These are phyloP conservation scores for Dermochelys coriacea DNA, from an alignment of 2,797 vertebrate species.

Conservation along the genomic window DNA sequence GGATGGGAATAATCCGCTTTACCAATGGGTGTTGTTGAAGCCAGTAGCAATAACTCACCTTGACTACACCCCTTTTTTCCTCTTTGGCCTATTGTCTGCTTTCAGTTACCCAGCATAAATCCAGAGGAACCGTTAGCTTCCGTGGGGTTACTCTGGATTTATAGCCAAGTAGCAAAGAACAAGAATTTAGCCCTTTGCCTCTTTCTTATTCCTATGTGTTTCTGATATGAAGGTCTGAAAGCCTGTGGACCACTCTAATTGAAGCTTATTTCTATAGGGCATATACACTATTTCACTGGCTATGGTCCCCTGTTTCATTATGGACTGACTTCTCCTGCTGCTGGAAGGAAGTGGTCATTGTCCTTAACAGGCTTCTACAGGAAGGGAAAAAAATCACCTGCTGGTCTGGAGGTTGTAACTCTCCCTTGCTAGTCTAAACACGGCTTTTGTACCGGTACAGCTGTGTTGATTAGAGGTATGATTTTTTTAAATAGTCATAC, in stretches of 20 bases:
- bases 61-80: background rate
- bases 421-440: background rate
- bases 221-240: background rate
- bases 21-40: background rate
- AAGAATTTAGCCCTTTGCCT: accelerated
- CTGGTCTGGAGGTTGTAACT: background rate
- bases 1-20: background rate
- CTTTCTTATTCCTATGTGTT: background rate
- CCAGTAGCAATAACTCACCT: accelerated
- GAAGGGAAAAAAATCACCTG: background rate
- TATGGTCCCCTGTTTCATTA: background rate
- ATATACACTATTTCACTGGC: background rate
- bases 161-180: background rate
- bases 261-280: background rate
- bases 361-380: background rate
- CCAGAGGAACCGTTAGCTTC: background rate
- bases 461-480: background rate
- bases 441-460: background rate
- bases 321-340: background rate
- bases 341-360: background rate
- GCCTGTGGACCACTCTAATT: background rate
- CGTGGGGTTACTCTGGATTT: background rate
- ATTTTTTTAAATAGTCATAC: background rate
- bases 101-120: background rate
- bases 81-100: background rate